phyloP scores from a whole-genome alignment of 2,888 invertebrate genomes.

The Ariolimax columbianus region DNA sequence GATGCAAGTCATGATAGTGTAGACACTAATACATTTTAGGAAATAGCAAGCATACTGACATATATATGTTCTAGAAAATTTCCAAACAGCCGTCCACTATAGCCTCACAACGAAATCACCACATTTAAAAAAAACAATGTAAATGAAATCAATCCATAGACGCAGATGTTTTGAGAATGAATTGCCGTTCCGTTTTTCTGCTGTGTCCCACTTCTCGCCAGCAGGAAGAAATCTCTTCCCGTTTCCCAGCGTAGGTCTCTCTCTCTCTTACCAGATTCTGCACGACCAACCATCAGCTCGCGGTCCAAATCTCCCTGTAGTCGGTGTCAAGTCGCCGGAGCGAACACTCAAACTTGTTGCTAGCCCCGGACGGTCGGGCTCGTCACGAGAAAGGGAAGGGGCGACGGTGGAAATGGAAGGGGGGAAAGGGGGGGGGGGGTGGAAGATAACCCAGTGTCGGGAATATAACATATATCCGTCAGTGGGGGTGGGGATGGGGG shows the following conservation, averaged over 20 bases:
- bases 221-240: not conserved
- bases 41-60: too few relatives aligned
- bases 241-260: not conserved
- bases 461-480: too few relatives aligned
- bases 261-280: not conserved
- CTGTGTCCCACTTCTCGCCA: not conserved
- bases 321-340: constrained; percentile 12
- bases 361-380: not conserved
- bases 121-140: not conserved
- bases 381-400: constrained; percentile 1
- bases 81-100: not conserved
- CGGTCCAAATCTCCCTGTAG: constrained; percentile 21
- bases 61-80: not conserved
- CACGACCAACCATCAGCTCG: not conserved
- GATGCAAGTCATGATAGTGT: too few relatives aligned
- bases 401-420: not conserved
- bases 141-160: not conserved
- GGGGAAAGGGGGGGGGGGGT: not conserved
- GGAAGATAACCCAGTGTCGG: too few relatives aligned
- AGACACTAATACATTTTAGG: too few relatives aligned
- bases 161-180: not conserved
- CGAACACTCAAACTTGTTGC: not conserved
- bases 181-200: not conserved
- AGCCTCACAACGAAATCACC: not conserved
- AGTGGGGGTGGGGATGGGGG: too few relatives aligned